Evolutionary conservation across 2,113 vertebrate species (phyloP), one percentile per base, ranked within the genome.

Genomic region (Cacatua alba): DNA sequence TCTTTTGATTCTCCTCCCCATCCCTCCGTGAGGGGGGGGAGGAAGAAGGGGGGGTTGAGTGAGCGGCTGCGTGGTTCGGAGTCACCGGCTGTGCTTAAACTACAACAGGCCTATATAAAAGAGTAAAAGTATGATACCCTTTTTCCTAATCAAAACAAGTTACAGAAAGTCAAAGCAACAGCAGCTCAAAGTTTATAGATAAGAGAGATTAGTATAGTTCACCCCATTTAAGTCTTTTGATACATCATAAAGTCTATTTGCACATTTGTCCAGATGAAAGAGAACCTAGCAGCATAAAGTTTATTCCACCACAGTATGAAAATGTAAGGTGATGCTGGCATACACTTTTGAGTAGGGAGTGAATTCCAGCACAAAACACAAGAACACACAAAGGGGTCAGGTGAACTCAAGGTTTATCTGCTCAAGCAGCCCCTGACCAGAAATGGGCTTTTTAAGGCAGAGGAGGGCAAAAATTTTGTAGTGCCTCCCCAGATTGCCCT

Each of bases 301-400:
- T 69, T 86, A 41, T 37, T 3, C 12, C 11, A 52, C 10, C 21
- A 37, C 7, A 51, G 2, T 18, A 81, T 67, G 31, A n/a, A 78
- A 74, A 44, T 35, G 1, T 4, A 49, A 33, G 13, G 11, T 0
- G 0, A 37, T 21, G 9, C 3, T 65, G 5, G 1, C 6, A 0
- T 70, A 17, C 15, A 13, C 1, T 60, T 86, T 53, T 49, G 26
- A 17, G 17, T n/a, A 64, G 57, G 17, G 84, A 6, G 10, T 57
- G 24, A 63, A 63, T 49, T 96, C 31, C 16, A 67, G 19, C 35
- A 18, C 20, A 39, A 82, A 88, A 70, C 11, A 37, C 9, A 72
- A 35, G 19, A 79, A 59, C 31, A 63, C 7, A 60, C 6, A 43
- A 57, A 39, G 5, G 6, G 4, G 1, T n/a, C 7, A 39, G 7